A percentile compares a stretch with the other conserved stretches of the same genome.
phyloP scores from a whole-genome alignment of 2,888 invertebrate genomes.

The Pyrrhosoma nymphula region DNA sequence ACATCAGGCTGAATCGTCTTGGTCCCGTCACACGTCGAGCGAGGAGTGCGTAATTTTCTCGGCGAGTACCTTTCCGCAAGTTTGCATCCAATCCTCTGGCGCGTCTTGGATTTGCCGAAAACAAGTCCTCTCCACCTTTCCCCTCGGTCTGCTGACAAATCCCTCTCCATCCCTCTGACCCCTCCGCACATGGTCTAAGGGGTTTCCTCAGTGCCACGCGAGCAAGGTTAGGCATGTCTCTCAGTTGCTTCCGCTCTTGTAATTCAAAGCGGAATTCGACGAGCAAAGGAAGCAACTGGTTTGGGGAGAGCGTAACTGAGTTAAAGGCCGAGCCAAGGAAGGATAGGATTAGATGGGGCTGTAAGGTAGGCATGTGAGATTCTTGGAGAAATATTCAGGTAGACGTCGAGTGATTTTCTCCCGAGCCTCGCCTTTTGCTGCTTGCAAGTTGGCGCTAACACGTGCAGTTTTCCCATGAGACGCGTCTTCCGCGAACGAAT shows the following conservation, averaged over 20 bases:
- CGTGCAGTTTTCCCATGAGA: constrained; percentile 13
- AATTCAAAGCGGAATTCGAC: not conserved
- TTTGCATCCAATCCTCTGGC: too few relatives aligned
- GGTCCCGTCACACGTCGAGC: too few relatives aligned
- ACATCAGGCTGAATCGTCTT: too few relatives aligned
- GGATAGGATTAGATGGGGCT: not conserved
- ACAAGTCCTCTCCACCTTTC: not conserved
- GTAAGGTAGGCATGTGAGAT: not conserved
- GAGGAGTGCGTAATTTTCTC: too few relatives aligned
- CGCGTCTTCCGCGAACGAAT: not conserved
- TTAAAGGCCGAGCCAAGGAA: not conserved
- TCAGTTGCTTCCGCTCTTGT: not conserved
- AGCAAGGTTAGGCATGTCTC: not conserved
- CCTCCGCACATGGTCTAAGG: not conserved
- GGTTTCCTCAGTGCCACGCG: not conserved
- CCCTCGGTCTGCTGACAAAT: not conserved
- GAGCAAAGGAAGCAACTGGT: not conserved
- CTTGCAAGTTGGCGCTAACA: not conserved
- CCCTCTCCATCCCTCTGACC: not conserved
- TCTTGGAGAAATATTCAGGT: constrained; percentile 1
- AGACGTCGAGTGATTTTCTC: not conserved
- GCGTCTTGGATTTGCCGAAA: not conserved
- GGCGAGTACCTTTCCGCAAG: too few relatives aligned
- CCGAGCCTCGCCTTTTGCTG: not conserved
- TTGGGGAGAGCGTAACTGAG: not conserved